These are phyloP conservation scores for Orchesella flavescens DNA, from an alignment of 2,888 invertebrate species.

Conservation along the genomic window DNA sequence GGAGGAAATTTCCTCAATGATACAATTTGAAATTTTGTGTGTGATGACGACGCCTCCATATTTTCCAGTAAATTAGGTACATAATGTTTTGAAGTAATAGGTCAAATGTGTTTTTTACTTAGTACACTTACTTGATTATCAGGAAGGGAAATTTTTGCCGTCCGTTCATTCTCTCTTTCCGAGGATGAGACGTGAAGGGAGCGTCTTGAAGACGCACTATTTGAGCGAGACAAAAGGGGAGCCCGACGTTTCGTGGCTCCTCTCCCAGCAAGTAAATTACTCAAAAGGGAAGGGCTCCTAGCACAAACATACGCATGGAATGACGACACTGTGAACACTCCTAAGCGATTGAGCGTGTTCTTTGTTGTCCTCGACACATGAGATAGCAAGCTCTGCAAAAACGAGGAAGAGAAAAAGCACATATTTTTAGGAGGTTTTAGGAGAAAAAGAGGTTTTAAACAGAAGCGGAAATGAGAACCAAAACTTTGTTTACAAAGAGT, in stretches of 20 bases:
- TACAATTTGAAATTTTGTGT: too few species aligned
- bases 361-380: conserved; percentile 96
- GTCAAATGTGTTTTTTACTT: not conserved
- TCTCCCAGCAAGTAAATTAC: conserved; percentile 82
- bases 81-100: too few species aligned
- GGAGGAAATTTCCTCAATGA: too few species aligned
- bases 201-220: conserved; percentile 89
- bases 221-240: conserved; percentile 91
- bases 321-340: conserved; percentile 97
- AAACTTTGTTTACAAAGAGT: too few species aligned
- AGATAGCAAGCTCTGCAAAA: conserved; percentile 90
- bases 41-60: too few species aligned
- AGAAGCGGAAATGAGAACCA: too few species aligned
- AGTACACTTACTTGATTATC: conserved; percentile 80
- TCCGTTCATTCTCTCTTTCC: conserved; percentile 86
- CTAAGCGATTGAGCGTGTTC: conserved; percentile 93
- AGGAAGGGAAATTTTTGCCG: conserved; percentile 91
- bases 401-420: conserved; percentile 68
- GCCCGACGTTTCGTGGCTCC: conserved; percentile 89
- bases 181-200: conserved; percentile 91
- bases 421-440: not conserved
- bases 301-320: conserved; percentile 99
- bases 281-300: conserved; percentile 92
- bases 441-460: too few species aligned
- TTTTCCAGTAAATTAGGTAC: too few species aligned